A percentile compares a stretch with the other conserved stretches of the same genome.
These are phyloP conservation scores for Melanchra persicariae DNA, from an alignment of 2,888 invertebrate genomes.

Conservation along the genomic window DNA sequence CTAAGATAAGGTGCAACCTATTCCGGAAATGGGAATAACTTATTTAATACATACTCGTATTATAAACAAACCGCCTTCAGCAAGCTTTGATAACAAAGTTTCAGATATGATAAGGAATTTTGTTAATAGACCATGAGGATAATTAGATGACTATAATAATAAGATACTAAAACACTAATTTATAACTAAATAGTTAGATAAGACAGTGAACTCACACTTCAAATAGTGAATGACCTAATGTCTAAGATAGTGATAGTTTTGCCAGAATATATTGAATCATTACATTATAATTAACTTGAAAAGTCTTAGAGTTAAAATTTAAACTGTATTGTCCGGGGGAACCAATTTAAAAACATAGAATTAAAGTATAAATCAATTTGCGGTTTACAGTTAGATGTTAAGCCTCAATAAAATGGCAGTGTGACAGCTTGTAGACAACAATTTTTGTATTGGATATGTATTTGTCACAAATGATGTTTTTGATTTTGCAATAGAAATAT, in stretches of 20 bases:
- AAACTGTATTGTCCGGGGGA: too few relatives aligned
- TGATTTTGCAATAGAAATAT: too few relatives aligned
- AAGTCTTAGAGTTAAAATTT: too few relatives aligned
- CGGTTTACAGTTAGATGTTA: too few relatives aligned
- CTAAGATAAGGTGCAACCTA: conserved; percentile 12
- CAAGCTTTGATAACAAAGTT: conserved; percentile 15
- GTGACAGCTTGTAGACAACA: too few relatives aligned
- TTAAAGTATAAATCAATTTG: too few relatives aligned
- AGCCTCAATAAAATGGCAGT: too few relatives aligned
- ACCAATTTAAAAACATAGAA: too few relatives aligned
- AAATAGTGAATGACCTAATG: conserved; percentile 34
- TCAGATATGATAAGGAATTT: conserved; percentile 3
- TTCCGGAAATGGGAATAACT: not conserved
- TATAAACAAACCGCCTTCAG: not conserved
- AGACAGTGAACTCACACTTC: conserved; percentile 24
- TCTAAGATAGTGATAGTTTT: conserved; percentile 22
- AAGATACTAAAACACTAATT: conserved; percentile 2
- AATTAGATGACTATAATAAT: too few relatives aligned
- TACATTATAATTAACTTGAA: not conserved
- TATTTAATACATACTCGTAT: not conserved
- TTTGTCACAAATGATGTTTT: too few relatives aligned
- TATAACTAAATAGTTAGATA: conserved; percentile 19
- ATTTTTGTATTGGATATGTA: too few relatives aligned
- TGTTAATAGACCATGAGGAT: conserved; percentile 5
- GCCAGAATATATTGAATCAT: not conserved